Evolutionary conservation across 2,797 vertebrate genomes (phyloP), one percentile per base, ranked within the genome.

Genomic region (Echeneis naucrates): DNA sequence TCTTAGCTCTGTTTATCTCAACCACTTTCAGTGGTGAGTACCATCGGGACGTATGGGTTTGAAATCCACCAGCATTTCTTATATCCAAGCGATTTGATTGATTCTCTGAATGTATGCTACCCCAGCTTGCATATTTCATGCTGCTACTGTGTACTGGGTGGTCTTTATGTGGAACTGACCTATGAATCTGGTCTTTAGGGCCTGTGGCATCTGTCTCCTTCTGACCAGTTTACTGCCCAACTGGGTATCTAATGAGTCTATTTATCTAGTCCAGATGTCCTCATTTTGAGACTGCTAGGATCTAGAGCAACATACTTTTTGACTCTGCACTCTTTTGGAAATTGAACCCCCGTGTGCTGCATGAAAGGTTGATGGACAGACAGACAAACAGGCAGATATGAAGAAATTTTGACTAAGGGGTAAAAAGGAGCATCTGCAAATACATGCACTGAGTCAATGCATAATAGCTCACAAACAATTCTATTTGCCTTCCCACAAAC

Each of bases 401-500:
- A 13, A 44, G 77, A 53, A 69, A 19, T 55, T 35, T 54, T 59
- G 19, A 61, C 47, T 77, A 64, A 82, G 81, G 24, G 30, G 50
- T 45, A 45, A 23, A 80, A 60, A 64, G 16, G 56, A 35, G 24
- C 26, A n/a, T n/a, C n/a, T 50, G 16, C 52, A 35, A 30, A 23
- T 70, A 68, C 64, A 51, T 9, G 2, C 63, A 56, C 65, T 47
- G 64, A 68, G 42, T 45, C 62, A 80, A 70, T 57, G 61, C 67
- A 82, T 52, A 58, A 68, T 57, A 68, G 66, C 72, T 77, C 59
- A 82, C 69, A 87, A 80, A 85, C 78, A 75, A 68, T 83, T 86
- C 61, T 84, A 82, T 87, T 86, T 79, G 65, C 79, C 69, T 81
- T 78, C 58, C 68, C 72, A 72, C 64, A 81, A 81, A 87, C 45